These are phyloP conservation scores for Sebastes minor DNA, from an alignment of 2,797 vertebrate genomes.

Conservation along the genomic window DNA sequence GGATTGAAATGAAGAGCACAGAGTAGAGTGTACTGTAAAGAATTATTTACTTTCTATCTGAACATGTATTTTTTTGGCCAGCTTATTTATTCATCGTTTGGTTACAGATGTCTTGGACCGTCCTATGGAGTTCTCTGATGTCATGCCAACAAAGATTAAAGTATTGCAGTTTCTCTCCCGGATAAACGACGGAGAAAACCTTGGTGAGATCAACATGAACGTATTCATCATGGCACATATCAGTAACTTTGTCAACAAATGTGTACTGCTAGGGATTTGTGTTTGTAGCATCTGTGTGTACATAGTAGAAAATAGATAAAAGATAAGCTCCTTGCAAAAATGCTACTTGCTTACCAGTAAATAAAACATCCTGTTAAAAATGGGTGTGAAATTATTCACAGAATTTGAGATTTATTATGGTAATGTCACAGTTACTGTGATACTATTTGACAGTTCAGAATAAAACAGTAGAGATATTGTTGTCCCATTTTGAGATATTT, in stretches of 20 bases:
- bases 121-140: slow-evolving; percentile 48
- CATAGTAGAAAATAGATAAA: not conserved
- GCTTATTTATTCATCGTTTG: not conserved
- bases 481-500: not conserved
- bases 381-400: not conserved
- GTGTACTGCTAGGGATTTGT: not conserved
- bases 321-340: not conserved
- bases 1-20: not conserved
- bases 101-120: slow-evolving; percentile 68
- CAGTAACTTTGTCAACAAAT: not conserved
- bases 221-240: not conserved
- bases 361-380: not conserved
- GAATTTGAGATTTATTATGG: not conserved
- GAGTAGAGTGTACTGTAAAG: not conserved
- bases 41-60: not conserved
- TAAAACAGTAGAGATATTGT: not conserved
- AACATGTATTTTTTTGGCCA: not conserved
- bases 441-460: not conserved
- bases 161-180: slow-evolving; percentile 75
- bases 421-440: not conserved
- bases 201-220: slow-evolving; percentile 61
- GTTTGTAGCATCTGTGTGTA: not conserved
- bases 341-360: not conserved
- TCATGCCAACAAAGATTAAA: slow-evolving; percentile 52
- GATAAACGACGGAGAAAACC: slow-evolving; percentile 74